Percentiles rank a stretch among this genome's conserved stretches.
Evolutionary conservation across 2,888 invertebrate species (phyloP).

Genomic region (Diabrotica balteata): DNA sequence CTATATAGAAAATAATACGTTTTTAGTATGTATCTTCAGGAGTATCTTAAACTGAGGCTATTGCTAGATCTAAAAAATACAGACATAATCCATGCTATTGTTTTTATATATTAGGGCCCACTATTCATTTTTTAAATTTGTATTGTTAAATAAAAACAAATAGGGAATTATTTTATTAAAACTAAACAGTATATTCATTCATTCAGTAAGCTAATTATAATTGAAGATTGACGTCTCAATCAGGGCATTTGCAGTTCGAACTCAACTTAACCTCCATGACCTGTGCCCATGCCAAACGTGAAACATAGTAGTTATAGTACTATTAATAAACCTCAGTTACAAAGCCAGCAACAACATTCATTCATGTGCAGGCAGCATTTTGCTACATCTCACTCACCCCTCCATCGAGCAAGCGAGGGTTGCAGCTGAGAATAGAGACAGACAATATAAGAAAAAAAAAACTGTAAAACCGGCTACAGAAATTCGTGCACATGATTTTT

Average conservation of each 20-base stretch:
- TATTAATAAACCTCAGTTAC: conserved; percentile 15
- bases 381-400: conserved; percentile 22
- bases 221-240: neutral
- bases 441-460: conserved; percentile 31
- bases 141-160: too few relatives aligned
- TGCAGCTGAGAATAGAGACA: conserved; percentile 20
- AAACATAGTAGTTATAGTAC: conserved; percentile 15
- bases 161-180: too few relatives aligned
- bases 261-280: conserved; percentile 21
- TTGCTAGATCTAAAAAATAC: too few relatives aligned
- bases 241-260: conserved; percentile 3
- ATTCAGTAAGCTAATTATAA: too few relatives aligned
- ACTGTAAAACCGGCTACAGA: conserved; percentile 39
- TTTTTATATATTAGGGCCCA: too few relatives aligned
- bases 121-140: too few relatives aligned
- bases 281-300: neutral
- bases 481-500: conserved; percentile 40
- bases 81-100: too few relatives aligned
- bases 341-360: conserved; percentile 17
- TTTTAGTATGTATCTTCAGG: too few relatives aligned
- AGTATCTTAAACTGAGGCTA: too few relatives aligned
- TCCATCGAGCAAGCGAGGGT: conserved; percentile 12
- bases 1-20: too few relatives aligned
- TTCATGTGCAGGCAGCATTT: conserved; percentile 12
- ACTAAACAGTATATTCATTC: too few relatives aligned